Evolutionary conservation across 2,797 vertebrate genomes (phyloP).

Genomic region (Mus minutoides): DNA sequence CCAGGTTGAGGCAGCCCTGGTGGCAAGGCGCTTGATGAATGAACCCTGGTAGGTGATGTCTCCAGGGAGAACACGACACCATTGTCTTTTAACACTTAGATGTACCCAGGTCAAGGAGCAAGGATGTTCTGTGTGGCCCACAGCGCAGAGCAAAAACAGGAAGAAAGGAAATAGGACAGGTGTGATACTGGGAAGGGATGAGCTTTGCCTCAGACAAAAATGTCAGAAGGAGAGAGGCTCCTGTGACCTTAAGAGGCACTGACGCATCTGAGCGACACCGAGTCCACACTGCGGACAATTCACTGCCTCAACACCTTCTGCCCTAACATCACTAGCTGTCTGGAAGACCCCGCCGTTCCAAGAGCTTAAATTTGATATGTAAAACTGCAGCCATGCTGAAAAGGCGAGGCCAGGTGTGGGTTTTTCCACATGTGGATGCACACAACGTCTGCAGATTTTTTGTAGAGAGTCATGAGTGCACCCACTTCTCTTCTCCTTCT

Average conservation of each 20-base stretch:
- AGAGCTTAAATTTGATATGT: too few species aligned
- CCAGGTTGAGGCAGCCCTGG: neutral
- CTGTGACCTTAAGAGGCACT: neutral
- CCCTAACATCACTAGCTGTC: neutral
- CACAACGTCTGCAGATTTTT: rapidly evolving
- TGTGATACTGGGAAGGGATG: neutral
- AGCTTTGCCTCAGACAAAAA: neutral
- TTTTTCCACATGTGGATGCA: neutral
- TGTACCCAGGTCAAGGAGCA: neutral
- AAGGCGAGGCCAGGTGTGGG: neutral
- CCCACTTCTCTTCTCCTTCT: neutral
- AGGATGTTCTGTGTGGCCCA: neutral
- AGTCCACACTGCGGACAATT: rapidly evolving
- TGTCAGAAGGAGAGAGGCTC: neutral
- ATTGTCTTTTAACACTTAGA: neutral
- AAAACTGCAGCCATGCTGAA: rapidly evolving
- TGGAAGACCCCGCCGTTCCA: rapidly evolving
- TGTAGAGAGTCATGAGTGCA: rapidly evolving
- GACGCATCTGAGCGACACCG: neutral
- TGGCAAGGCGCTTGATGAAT: neutral
- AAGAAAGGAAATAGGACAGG: neutral
- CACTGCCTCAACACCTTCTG: neutral
- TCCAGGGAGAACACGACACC: neutral
- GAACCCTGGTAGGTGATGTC: neutral
- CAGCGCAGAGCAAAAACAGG: neutral